Conservation (phyloP, 2,888 invertebrate species). For the Chaitophorus viminalis region DNA sequence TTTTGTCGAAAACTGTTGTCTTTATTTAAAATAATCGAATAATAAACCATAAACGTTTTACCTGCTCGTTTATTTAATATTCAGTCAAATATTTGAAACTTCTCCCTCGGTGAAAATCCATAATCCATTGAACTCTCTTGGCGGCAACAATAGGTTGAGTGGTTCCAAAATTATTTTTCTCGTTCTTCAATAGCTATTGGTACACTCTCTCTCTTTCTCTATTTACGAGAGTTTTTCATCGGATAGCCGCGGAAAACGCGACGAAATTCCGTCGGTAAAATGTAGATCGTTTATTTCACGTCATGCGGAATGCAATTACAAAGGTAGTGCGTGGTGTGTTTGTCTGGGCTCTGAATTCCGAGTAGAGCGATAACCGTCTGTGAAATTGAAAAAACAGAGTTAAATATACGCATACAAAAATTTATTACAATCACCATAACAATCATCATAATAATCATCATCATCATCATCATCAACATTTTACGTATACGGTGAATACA, state of each 20-base stretch:
- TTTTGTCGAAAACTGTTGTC: constrained; percentile 12
- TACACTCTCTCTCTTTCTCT: too few species aligned
- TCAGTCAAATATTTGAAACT: background rate
- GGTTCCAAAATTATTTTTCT: background rate
- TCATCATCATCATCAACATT: background rate
- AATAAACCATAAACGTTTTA: background rate
- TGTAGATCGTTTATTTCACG: constrained; percentile 13
- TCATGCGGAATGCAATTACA: constrained; percentile 37
- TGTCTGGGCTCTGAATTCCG: background rate
- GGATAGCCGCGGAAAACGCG: background rate
- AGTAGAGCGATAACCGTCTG: background rate
- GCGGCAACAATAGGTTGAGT: background rate
- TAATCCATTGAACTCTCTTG: background rate
- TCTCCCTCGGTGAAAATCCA: background rate
- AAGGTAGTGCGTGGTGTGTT: background rate
- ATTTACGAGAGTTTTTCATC: background rate
- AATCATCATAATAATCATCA: background rate
- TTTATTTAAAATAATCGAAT: constrained; percentile 1
- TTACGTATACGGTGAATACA: too few species aligned
- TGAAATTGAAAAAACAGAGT: constrained; percentile 5
- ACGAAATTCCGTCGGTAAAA: constrained; percentile 14
- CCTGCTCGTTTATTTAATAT: background rate
- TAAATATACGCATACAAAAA: background rate
- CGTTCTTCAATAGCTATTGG: background rate
- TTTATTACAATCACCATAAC: background rate